These are phyloP conservation scores for Belonocnema kinseyi DNA, from an alignment of 1,140 invertebrate species.

Conservation along the genomic window DNA sequence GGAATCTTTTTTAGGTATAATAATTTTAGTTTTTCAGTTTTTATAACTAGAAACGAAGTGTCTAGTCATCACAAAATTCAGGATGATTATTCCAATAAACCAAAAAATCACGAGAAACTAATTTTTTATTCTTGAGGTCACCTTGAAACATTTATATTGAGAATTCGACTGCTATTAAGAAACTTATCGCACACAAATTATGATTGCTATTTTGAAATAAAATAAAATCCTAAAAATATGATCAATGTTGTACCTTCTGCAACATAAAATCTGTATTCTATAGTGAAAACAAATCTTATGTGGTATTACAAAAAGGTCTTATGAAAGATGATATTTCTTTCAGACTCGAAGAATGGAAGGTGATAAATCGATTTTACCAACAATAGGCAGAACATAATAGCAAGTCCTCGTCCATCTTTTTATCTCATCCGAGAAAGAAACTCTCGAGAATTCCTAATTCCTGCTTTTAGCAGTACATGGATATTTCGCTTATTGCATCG, in stretches of 20 bases:
- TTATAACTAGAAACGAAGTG: too few relatives aligned
- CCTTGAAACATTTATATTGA: too few relatives aligned
- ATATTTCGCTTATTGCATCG: not conserved
- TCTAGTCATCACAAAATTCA: too few relatives aligned
- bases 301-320: not conserved
- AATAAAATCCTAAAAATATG: not conserved
- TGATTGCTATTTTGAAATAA: too few relatives aligned
- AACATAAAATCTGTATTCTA: not conserved
- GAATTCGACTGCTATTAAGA: too few relatives aligned
- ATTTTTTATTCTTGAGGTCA: too few relatives aligned
- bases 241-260: not conserved
- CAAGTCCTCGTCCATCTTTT: not conserved
- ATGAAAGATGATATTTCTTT: slow-evolving; percentile 19
- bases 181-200: too few relatives aligned
- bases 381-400: not conserved
- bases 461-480: not conserved
- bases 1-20: too few relatives aligned
- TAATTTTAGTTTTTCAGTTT: too few relatives aligned
- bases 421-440: not conserved
- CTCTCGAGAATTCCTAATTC: not conserved
- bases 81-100: too few relatives aligned
- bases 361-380: slow-evolving; percentile 17
- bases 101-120: too few relatives aligned
- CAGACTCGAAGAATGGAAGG: not conserved
- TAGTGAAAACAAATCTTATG: not conserved